Evolutionary conservation across 2,113 vertebrate genomes (phyloP).

Genomic region (Forbesichthys papilliferus): DNA sequence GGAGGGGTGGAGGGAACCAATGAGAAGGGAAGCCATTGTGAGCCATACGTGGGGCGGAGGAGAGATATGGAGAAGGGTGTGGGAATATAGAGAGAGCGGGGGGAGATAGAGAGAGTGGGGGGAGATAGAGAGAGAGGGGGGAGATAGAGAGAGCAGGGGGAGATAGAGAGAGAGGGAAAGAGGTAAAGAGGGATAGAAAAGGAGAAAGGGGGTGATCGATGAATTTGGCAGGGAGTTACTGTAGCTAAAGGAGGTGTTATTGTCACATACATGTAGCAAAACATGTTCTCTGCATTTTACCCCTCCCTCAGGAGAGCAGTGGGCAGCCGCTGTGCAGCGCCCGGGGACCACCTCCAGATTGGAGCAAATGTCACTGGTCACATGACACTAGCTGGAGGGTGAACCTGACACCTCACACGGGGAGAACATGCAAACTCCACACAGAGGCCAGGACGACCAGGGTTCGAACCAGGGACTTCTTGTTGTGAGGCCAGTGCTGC

Average conservation of each 20-base stretch:
- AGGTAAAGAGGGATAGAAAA: slow-evolving; percentile 3
- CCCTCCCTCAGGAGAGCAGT: no score
- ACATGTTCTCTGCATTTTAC: no score
- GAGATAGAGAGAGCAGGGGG: not conserved
- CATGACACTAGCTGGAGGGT: no score
- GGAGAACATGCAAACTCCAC: no score
- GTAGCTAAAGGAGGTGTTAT: not conserved
- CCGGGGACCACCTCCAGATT: no score
- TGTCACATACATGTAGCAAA: no score
- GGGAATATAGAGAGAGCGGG: not conserved
- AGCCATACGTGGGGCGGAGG: not conserved
- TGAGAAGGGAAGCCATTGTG: not conserved
- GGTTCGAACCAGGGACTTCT: no score
- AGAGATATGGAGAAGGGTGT: slow-evolving; percentile 10
- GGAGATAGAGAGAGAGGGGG: not conserved
- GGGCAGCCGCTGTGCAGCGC: no score
- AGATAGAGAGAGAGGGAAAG: not conserved
- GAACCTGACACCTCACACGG: no score
- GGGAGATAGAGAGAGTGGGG: not conserved
- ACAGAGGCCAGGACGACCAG: no score
- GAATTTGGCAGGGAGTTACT: not conserved
- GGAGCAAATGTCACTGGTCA: no score
- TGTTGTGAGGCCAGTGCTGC: no score
- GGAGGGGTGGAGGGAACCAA: slow-evolving; percentile 16
- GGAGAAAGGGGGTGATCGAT: not conserved